Conservation (phyloP, 1,140 invertebrate species). For the Arctopsyche grandis region DNA sequence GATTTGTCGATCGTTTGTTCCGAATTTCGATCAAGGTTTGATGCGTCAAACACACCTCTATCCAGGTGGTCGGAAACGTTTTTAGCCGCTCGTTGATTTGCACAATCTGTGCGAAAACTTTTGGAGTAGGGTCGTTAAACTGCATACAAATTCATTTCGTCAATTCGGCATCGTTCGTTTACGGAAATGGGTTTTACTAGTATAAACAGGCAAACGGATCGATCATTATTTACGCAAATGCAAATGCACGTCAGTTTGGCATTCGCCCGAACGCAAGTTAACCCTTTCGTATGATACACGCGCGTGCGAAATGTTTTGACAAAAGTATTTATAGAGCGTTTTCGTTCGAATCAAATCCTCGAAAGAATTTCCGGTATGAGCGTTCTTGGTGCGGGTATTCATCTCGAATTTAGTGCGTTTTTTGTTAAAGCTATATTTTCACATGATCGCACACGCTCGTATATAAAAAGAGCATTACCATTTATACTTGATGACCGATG, state of each 20-base stretch:
- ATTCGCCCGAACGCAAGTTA: not conserved
- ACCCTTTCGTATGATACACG: not conserved
- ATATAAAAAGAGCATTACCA: not conserved
- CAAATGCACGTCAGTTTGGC: not conserved
- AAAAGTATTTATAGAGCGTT: not conserved
- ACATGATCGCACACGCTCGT: not conserved
- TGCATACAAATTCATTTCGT: not conserved
- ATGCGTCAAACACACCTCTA: not conserved
- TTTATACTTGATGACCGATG: not conserved
- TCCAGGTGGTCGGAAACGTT: not conserved
- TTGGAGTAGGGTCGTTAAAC: not conserved
- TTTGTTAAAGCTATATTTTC: not conserved
- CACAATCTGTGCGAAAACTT: not conserved
- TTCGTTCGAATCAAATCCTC: not conserved
- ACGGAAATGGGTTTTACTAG: conserved; percentile 3
- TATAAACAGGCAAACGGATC: not conserved
- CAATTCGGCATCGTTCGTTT: not conserved
- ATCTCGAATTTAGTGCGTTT: not conserved
- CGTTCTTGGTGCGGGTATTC: not conserved
- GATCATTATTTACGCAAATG: not conserved
- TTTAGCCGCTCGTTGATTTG: not conserved
- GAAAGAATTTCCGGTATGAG: conserved; percentile 20
- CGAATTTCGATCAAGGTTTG: not conserved
- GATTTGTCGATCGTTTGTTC: not conserved
- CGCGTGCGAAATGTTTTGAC: not conserved